These are phyloP conservation scores for Xiphias gladius DNA, from an alignment of 2,113 vertebrate genomes.

Conservation along the genomic window DNA sequence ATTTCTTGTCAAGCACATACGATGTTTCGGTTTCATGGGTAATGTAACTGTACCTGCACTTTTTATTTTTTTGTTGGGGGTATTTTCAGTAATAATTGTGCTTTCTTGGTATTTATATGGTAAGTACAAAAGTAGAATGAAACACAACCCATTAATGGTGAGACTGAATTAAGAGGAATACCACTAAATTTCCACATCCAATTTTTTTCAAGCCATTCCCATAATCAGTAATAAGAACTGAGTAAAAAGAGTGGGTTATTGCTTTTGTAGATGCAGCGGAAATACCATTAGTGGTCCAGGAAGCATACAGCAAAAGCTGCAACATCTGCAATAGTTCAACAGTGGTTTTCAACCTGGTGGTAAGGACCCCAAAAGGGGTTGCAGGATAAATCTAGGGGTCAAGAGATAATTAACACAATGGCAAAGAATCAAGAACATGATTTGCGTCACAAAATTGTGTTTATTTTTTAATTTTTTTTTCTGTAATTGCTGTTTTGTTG, in stretches of 20 bases:
- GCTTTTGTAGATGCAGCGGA: neutral
- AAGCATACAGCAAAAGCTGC: neutral
- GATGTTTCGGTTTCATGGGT: neutral
- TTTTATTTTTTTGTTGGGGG: neutral
- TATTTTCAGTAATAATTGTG: neutral
- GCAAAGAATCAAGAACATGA: neutral
- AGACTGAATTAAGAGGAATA: neutral
- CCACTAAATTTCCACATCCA: neutral
- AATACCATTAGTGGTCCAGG: neutral
- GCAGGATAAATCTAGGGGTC: neutral
- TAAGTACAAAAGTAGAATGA: neutral
- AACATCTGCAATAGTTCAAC: neutral
- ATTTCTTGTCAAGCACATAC: neutral
- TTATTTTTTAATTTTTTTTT: too few species aligned
- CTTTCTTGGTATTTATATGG: neutral
- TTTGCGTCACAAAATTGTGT: too few species aligned
- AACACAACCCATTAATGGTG: neutral
- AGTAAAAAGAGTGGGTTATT: neutral
- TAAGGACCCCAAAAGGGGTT: neutral
- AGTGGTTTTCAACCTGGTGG: neutral
- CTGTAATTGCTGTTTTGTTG: too few species aligned
- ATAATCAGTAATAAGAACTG: neutral
- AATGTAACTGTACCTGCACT: neutral
- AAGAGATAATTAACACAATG: neutral
- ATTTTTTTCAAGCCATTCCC: neutral